Base-by-base conservation (phyloP, 2,113 vertebrate genomes). In the Chaetodon trifascialis region DNA sequence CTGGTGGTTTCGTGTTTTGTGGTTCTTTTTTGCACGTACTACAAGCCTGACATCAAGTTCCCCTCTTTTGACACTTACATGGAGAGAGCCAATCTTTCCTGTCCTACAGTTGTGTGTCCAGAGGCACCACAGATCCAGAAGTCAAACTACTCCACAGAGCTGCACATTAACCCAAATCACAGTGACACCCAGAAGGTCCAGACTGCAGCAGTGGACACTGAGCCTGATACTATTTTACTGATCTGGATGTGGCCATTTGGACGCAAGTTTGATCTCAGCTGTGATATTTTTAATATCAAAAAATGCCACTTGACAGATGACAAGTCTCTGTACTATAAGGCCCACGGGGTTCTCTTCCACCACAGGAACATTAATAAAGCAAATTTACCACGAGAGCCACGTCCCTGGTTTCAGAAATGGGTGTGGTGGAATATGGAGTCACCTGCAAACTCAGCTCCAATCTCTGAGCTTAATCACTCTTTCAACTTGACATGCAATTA, bases 361-460 rank as follows among this genome's bases (percentile, higher is more conserved):
- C 96, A 97, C 88, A 92, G 94, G 71, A 95, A 97, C 47, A 96
- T 97, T 1, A 90, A 88, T 47, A 92, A 91, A 87, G 94, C 95
- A 47, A 94, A 95, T 62, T 90, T 97, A 90, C 96, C 95, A 74
- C 93, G 91, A 74, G 93, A 94, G 74, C 90, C 92, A 5, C 95
- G 96, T 47, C 97, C 96, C 49, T 88, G 93, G 0, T 96, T 96
- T 86, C 97, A 97, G 93, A 97, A 97, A 80, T 97, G 97, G 97
- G 95, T 97, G 83, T 97, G 97, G 97, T 96, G 94, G 92, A 97
- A 97, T 75, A 84, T 97, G 91, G 97, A 97, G 84, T 97, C 97
- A 60, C 97, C 97, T 30, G 95, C 94, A 36, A 94, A 97, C 23
- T 95, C 95, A 3, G 84, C 83, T 3, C 91, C 85, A 46, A 93